Percentiles rank a stretch among this genome's conserved stretches.
These are phyloP conservation scores for Drosophila pegasa DNA, from an alignment of 2,888 invertebrate species.

Conservation along the genomic window DNA sequence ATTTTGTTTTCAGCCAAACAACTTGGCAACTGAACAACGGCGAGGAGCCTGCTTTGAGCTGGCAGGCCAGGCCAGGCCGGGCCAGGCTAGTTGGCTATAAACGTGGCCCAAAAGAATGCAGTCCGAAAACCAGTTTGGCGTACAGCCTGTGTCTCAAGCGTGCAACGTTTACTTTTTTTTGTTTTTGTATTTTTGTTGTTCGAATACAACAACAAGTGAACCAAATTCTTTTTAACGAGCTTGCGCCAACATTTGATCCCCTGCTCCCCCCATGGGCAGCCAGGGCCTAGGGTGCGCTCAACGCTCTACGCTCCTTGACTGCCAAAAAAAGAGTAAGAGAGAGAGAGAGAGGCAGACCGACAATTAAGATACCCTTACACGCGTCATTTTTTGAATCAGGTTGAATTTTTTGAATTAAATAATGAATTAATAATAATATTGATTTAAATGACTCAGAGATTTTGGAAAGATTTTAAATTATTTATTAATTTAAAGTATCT, in stretches of 20 bases:
- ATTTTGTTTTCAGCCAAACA: conserved; percentile 69
- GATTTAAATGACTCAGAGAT: no score
- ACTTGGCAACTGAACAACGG: conserved; percentile 53
- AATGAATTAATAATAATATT: not conserved
- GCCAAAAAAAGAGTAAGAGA: conserved; percentile 40
- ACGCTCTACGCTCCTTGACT: conserved; percentile 20
- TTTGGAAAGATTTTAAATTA: no score
- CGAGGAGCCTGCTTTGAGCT: conserved; percentile 57
- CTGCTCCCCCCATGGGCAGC: conserved; percentile 23
- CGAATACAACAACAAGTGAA: conserved; percentile 70
- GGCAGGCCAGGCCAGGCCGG: conserved; percentile 16
- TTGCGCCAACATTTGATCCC: conserved; percentile 79
- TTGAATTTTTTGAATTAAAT: not conserved
- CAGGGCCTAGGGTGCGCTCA: conserved; percentile 33
- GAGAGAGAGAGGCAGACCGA: conserved; percentile 1
- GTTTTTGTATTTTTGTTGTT: conserved; percentile 3
- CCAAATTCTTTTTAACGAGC: conserved; percentile 82
- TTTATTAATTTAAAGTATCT: no score
- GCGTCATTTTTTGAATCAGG: not conserved
- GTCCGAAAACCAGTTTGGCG: conserved; percentile 75
- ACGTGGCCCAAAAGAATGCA: conserved; percentile 79
- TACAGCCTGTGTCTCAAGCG: conserved; percentile 73
- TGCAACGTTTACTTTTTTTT: conserved; percentile 29
- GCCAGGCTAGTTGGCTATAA: conserved; percentile 59
- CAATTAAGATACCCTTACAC: conserved; percentile 5